Base-by-base conservation (phyloP, 1,140 invertebrate genomes). In the Aphaenogaster floridana region DNA sequence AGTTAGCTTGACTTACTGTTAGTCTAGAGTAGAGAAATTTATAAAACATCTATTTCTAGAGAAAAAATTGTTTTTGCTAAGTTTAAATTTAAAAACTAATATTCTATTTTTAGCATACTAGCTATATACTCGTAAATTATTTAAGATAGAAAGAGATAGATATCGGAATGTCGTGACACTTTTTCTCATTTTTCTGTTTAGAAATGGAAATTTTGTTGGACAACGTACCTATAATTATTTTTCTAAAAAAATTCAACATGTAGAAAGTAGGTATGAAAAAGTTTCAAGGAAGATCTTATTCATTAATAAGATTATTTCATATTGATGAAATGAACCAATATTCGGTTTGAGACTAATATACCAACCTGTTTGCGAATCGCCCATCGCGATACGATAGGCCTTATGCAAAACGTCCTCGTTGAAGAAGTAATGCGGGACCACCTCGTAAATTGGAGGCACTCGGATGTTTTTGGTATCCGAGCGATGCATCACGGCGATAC, bases 401-500 rank as follows among this genome's bases (percentile, higher is more conserved):
- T 96, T 96, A 79, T 96, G 94, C 85, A 97, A 94, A 34, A 96
- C 94, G 61, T 96, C 94, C 6, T 92, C 79, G 93, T 96, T 96
- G 92, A 97, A 96, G 95, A 96, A 97, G 83, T 96, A 95, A 92
- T 96, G 95, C 8, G 97, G 97, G 91, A 96, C 96, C 85, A 97
- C 95, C 93, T 97, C 97, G 91, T 97, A 97, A 50, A 96, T 95
- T 21, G 97, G 96, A 9, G 97, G 97, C 0, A 97, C 85, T 57
- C 95, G 94, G 72, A 97, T 95, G 83, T 96, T 95, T 59, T 94
- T 95, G 92, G 96, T 96, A 92, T 97, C 97, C 17, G 94, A 90
- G 42, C 97, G 95, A 92, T 97, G 97, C 85, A 96, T 93, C 11
- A 97, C 94, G 52, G 97, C 96, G 3, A 96, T 95, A 61, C 95